phyloP scores from a whole-genome alignment of 2,797 vertebrate genomes.

The Tympanoctomys barrerae region DNA sequence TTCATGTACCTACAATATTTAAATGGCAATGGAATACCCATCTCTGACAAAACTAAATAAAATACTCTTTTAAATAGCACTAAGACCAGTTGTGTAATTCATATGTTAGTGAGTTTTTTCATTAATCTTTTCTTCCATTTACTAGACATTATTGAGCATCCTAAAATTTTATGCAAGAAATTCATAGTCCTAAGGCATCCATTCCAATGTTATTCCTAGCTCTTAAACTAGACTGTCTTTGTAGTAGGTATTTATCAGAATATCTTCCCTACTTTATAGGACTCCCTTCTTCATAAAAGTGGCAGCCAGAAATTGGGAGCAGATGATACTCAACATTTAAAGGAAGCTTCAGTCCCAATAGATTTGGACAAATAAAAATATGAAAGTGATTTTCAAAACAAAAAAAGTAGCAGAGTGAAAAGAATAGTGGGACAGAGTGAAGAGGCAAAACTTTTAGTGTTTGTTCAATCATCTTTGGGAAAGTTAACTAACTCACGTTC shows the following conservation, averaged over 20 bases:
- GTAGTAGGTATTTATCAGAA: constrained; percentile 22
- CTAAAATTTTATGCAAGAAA: constrained; percentile 49
- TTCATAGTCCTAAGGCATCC: constrained; percentile 16
- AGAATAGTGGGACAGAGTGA: neutral
- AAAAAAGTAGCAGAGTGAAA: constrained; percentile 39
- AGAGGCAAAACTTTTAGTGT: constrained; percentile 29
- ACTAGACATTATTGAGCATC: constrained; percentile 14
- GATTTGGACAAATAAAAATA: constrained; percentile 55
- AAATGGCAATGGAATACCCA: too few species aligned
- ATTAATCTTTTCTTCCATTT: constrained; percentile 12
- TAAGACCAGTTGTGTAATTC: constrained; percentile 21
- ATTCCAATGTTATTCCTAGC: constrained; percentile 47
- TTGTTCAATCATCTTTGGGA: constrained; percentile 22
- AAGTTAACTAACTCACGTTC: constrained; percentile 13
- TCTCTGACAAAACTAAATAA: neutral
- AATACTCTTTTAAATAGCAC: constrained; percentile 23
- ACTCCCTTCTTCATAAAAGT: neutral
- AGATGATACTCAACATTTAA: constrained; percentile 28
- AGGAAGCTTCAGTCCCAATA: constrained; percentile 16
- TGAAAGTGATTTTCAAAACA: constrained; percentile 59
- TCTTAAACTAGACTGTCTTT: constrained; percentile 50
- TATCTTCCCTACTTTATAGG: constrained; percentile 41
- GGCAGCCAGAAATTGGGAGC: constrained; percentile 4
- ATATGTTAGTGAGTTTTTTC: constrained; percentile 46
- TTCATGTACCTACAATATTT: too few species aligned